Evolutionary conservation across 2,113 vertebrate species (phyloP).

Genomic region (Thunnus maccoyii): DNA sequence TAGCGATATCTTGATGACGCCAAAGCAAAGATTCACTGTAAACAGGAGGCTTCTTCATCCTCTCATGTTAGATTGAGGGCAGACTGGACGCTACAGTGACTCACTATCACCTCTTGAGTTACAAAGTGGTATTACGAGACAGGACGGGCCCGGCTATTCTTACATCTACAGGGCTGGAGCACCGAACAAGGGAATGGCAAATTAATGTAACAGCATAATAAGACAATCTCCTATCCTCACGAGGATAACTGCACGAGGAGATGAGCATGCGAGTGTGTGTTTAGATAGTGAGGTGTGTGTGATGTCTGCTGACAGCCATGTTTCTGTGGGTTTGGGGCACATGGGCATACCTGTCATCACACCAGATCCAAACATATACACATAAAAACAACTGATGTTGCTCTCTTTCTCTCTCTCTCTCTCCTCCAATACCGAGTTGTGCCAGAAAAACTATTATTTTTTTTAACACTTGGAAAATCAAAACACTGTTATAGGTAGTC

Average conservation of each 20-base stretch:
- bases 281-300: slow-evolving; percentile 29
- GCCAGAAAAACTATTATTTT: neutral
- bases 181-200: neutral
- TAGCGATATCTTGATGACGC: too few relatives aligned
- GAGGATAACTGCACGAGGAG: slow-evolving; percentile 16
- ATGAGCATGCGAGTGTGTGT: slow-evolving; percentile 19
- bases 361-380: slow-evolving; percentile 26
- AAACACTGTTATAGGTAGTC: neutral
- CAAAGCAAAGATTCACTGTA: too few relatives aligned
- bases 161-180: neutral
- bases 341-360: slow-evolving; percentile 63
- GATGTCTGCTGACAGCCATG: slow-evolving; percentile 58
- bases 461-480: neutral
- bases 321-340: slow-evolving; percentile 58
- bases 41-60: too few relatives aligned
- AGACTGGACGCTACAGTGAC: too few relatives aligned
- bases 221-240: neutral
- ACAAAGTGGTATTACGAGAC: too few relatives aligned
- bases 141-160: too few relatives aligned
- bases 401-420: slow-evolving; percentile 23
- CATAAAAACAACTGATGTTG: slow-evolving; percentile 17
- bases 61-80: too few relatives aligned
- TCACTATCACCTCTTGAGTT: too few relatives aligned
- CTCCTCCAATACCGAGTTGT: neutral
- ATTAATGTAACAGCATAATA: neutral